These are phyloP conservation scores for Macropodus opercularis DNA, from an alignment of 2,797 vertebrate genomes.

Conservation along the genomic window DNA sequence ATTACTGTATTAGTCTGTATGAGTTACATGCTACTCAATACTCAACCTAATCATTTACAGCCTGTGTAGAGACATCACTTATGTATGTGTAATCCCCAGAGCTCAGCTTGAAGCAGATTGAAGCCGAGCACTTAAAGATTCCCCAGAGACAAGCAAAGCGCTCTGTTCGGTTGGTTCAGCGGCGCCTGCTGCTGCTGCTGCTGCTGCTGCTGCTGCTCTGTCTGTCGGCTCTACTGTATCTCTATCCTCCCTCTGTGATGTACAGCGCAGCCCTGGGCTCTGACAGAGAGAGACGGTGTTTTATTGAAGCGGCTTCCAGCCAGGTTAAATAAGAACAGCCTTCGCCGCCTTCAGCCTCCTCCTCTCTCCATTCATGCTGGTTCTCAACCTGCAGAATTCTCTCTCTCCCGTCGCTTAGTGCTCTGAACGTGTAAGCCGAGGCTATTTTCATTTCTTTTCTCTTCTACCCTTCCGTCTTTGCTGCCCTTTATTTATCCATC, in stretches of 20 bases:
- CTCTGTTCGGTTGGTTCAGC: too few relatives aligned
- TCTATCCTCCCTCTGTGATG: constrained; percentile 24
- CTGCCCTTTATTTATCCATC: background rate
- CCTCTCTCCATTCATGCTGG: background rate
- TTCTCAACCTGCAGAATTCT: constrained; percentile 22
- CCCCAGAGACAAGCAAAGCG: constrained; percentile 47
- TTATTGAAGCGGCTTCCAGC: constrained; percentile 17
- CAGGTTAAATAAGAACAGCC: constrained; percentile 29
- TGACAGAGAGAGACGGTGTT: constrained; percentile 19
- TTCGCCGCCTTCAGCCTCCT: constrained; percentile 8
- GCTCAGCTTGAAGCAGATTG: constrained; percentile 36
- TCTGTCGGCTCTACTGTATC: constrained; percentile 18
- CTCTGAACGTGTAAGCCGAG: constrained; percentile 10
- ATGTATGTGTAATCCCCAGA: constrained; percentile 8
- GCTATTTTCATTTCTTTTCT: constrained; percentile 19
- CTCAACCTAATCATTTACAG: background rate
- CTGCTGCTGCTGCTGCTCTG: background rate
- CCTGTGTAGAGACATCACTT: background rate
- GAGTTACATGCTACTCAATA: background rate
- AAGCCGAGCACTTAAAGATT: constrained; percentile 48
- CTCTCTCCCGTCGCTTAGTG: background rate
- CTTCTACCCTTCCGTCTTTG: background rate
- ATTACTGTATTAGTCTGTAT: background rate
- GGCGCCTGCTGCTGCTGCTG: too few relatives aligned
- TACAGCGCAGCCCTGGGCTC: constrained; percentile 26